Percentiles rank a stretch among this genome's conserved stretches.
Conservation (phyloP, 2,113 vertebrate species). For the Trichechus manatus region DNA sequence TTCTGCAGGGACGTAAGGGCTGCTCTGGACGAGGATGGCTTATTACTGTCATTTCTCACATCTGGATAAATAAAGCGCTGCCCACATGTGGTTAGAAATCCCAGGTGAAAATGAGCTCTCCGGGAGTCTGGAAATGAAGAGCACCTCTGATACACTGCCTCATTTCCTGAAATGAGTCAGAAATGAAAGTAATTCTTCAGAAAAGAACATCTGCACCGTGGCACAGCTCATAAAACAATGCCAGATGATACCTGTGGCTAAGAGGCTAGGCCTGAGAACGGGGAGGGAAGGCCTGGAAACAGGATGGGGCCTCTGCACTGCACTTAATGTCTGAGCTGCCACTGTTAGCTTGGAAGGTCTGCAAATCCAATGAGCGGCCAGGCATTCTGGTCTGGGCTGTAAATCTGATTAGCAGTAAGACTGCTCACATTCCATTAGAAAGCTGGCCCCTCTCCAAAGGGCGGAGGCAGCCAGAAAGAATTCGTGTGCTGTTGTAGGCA, state of each 20-base stretch:
- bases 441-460: conserved; percentile 65
- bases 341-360: conserved; percentile 31
- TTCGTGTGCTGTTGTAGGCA: not conserved
- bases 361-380: not conserved
- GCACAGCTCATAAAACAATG: conserved; percentile 36
- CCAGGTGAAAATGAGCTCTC: conserved; percentile 76
- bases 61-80: conserved; percentile 82
- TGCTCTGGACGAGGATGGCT: conserved; percentile 67
- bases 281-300: not conserved
- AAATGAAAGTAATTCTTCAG: conserved; percentile 48
- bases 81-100: conserved; percentile 71
- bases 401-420: conserved; percentile 40
- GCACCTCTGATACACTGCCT: conserved; percentile 18
- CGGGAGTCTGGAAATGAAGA: conserved; percentile 47
- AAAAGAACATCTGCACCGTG: conserved; percentile 55
- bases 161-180: conserved; percentile 68
- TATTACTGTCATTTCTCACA: conserved; percentile 71
- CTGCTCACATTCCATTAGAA: conserved; percentile 43
- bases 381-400: not conserved
- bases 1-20: not conserved
- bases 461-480: conserved; percentile 21
- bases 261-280: not conserved
- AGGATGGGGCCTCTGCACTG: not conserved
- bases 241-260: conserved; percentile 47
- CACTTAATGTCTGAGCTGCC: conserved; percentile 7